Base-by-base conservation (phyloP, 2,113 vertebrate species). In the Axis porcinus region DNA sequence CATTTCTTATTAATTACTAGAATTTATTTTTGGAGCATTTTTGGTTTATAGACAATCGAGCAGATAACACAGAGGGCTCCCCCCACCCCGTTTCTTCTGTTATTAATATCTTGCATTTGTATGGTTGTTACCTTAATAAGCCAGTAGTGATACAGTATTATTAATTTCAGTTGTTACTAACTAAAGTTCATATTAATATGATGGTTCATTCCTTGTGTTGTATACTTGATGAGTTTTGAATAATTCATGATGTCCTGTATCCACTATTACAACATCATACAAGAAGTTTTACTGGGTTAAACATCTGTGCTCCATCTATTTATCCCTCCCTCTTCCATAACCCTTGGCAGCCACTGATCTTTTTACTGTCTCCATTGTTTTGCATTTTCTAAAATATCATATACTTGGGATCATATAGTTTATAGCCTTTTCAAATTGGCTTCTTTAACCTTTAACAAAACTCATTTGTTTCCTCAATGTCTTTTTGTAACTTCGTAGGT, bases 1-100 rank as follows among this genome's bases (percentile, higher is more conserved):
- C 5, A n/a, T 93, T 94, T 86, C 67, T 85, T 90, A 85, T 83
- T 90, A 96, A 62, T 55, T 30, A 92, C 17, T 67, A 89, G n/a
- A 74, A 76, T 79, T 95, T 70, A 23, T 57, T 62, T 96, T 87
- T 28, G 43, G 76, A 87, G 45, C 33, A 36, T 33, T 60, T 94
- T 93, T 89, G 55, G 10, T 87, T 87, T 43, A 78, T 15, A 89
- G 79, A 78, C 76, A 64, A 54, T 54, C 33, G 33, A 86, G 40
- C 54, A 85, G 28, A 21, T 76, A 52, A 85, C 33, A 12, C 79
- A 67, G 27, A 91, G 47, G 50, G 33, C 15, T 74, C 45, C 15
- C 43, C n/a, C 30, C 16, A 21, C 9, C 30, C 6, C 0, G 1
- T 45, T 52, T 62, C 15, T 33, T 33, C 10, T 30, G 6, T 45